Base-by-base conservation (phyloP, 2,888 invertebrate species). In the Lagria hirta region DNA sequence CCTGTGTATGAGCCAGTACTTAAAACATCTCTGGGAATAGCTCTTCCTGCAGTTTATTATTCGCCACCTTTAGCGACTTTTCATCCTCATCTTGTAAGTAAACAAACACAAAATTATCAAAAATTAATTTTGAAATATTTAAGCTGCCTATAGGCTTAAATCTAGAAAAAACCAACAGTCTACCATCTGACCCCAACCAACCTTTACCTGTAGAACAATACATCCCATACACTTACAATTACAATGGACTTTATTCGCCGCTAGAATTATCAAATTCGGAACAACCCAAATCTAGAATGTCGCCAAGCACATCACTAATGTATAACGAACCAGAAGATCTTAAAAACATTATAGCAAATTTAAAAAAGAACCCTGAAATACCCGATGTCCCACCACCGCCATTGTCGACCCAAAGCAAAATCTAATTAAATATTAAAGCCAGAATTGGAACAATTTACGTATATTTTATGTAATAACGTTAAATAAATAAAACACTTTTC, bases 1-100 rank as follows among this genome's bases (percentile, higher is more conserved):
- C 61, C 62, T 11, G 56, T 62, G 2, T 62, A 61, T 41, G 57
- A 62, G 48, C 62, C 62, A 4, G 61, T 62, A 7, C 27, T 62
- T 27, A 59, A 58, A 30, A 60, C 61, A 8, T 58, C 60, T 3
- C 27, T 62, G 12, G 62, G 61, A 34, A 44, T 58, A 35, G 55
- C 58, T 3, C 52, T 59, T 33, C 59, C 62, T 13, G 45, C 58
- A 17, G 15, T 47, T 24, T 36, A 45, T 7, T 51, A 51, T 28
- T 43, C 45, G 10, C 14, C 49, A 17, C 38, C 43, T 4, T 11
- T 38, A 16, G 30, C 28, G 6, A 27, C 38, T 7, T 38, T 29
- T 14, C 11, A 29, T 5, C 38, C 38, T 10, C 28, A 43, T 32
- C 26, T 29, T 12, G 48, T 48, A 38, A 43, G 48, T 48, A 11